Evolutionary conservation across 2,888 invertebrate genomes (phyloP), one percentile per base, ranked within the genome.

Genomic region (Leptarthrus brevirostris): DNA sequence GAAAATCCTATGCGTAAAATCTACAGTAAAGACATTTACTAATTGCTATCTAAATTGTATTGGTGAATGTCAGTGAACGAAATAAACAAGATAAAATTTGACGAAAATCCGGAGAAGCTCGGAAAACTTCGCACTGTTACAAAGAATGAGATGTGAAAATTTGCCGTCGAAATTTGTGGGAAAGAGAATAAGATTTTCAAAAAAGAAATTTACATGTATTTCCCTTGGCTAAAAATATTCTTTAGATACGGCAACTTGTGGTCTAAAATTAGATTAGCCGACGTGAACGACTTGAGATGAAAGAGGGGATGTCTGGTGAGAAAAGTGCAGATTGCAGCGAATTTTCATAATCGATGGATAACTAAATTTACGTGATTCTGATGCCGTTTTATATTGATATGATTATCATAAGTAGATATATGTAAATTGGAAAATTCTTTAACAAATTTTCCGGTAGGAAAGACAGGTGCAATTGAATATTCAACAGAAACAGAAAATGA

Each of bases 211-310:
- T 26, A 44, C 14, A 2, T 24, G 47, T 64, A 69, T 69, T 69
- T 66, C 47, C 52, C 69, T 52, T 69, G 34, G 20, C 69, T 52
- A 69, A 69, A 69, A 52, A 69, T 69, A 69, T 18, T 18, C 44
- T 22, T 14, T 18, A 69, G 52, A 69, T 52, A 69, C 20, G 69
- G 69, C 69, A 69, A 69, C 52, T 69, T 52, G 14, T 34, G 34
- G 14, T 14, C 49, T 52, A 34, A 69, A 69, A 44, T 30, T 69
- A 69, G 52, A 52, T 36, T 30, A 16, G 69, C 20, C 85, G 96
- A 96, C 93, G 96, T 74, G 95, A 95, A 82, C 92, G 94, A 84
- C 94, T 96, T 14, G 92, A 90, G 89, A 52, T 52, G 52, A 69
- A 69, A 69, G 69, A 44, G 30, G 52, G 1, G 26, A 52, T 14